Evolutionary conservation across 2,888 invertebrate species (phyloP).

Genomic region (Nipponacmea schrenckii): DNA sequence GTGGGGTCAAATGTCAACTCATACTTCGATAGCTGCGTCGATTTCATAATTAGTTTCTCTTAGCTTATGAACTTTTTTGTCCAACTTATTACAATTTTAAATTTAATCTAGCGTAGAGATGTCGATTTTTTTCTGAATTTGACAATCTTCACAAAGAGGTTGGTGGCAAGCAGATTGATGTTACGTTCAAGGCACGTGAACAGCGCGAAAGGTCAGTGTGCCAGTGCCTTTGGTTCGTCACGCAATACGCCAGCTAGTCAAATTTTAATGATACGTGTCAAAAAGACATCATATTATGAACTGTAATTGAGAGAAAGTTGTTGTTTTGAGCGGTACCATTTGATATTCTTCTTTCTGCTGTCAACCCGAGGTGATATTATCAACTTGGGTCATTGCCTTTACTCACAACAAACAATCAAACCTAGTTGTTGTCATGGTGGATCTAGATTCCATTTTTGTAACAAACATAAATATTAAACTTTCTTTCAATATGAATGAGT

Average conservation of each 20-base stretch:
- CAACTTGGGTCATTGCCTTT: no score
- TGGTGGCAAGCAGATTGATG: constrained; percentile 22
- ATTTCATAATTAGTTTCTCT: constrained; percentile 8
- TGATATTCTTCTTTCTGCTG: no score
- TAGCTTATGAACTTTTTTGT: constrained; percentile 8
- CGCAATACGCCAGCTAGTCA: constrained; percentile 1
- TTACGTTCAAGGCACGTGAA: constrained; percentile 20
- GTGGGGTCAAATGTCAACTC: constrained; percentile 1
- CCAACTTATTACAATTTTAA: constrained; percentile 15
- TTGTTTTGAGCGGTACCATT: no score
- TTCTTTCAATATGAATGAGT: no score
- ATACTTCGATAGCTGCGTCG: constrained; percentile 2
- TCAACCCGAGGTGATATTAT: no score
- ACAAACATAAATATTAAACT: no score
- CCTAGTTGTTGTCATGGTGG: no score
- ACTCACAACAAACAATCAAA: no score
- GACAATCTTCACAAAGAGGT: constrained; percentile 18
- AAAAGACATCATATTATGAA: background rate
- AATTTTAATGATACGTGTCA: constrained; percentile 6
- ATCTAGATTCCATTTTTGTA: no score
- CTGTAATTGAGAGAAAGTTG: background rate
- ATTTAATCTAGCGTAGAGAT: constrained; percentile 20
- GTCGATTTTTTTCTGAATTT: constrained; percentile 18
- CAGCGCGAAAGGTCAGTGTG: background rate
- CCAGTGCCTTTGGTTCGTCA: background rate